Evolutionary conservation across 1,140 invertebrate genomes (phyloP), one percentile per base, ranked within the genome.

Genomic region (Solenopsis invicta): DNA sequence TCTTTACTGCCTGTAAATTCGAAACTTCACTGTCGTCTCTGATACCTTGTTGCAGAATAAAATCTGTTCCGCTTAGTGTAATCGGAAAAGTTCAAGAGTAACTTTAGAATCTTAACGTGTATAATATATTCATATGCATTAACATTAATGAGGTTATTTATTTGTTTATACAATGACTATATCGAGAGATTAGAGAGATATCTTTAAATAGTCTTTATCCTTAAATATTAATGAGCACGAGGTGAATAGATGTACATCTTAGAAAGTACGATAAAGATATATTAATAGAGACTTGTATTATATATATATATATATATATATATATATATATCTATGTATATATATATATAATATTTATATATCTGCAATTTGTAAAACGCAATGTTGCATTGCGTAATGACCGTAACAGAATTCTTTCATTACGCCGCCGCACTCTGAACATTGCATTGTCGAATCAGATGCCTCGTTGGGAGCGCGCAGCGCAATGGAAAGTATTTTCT

Each of bases 161-260:
- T 88, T 89, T 87, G 18, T 90, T 89, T 86, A 90, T 88, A 90
- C 75, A 88, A 82, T 84, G 76, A 85, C 80, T 89, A 76, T 87
- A 81, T 18, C 86, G 80, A 74, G n/a, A 75, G 85, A 88, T 91
- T 89, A 88, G 78, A 87, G 78, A 92, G 89, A 93, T 88, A 91
- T 90, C 64, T 84, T 67, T 88, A 87, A 88, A 76, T 90, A 89
- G 87, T 91, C 87, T 90, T 87, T 82, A 74, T 89, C 87, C 92
- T 93, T 93, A 93, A 93, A 50, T 76, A 88, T 92, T 92, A 93
- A 94, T 94, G 93, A 94, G 93, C 93, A 91, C 90, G 92, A 94
- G 92, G 93, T 92, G 92, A 94, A 92, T 89, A 93, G 88, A 92
- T 91, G 88, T 93, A 93, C 90, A 94, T 91, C 89, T 92, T 93